Evolutionary conservation across 2,888 invertebrate species (phyloP).

Genomic region (Calliopum simillimum): DNA sequence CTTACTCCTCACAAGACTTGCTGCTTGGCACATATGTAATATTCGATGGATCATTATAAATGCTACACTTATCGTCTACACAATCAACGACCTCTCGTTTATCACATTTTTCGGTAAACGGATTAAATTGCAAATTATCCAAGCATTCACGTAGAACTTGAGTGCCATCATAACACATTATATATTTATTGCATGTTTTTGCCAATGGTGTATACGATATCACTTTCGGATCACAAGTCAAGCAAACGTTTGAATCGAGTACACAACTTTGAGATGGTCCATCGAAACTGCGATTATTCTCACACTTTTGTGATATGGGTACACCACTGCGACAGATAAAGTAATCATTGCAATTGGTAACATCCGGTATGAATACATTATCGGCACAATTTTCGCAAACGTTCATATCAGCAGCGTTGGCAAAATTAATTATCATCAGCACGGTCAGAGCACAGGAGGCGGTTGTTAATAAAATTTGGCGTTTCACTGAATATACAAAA

Average conservation of each 20-base stretch:
- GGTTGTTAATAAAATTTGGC: constrained; percentile 12
- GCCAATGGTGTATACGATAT: constrained; percentile 33
- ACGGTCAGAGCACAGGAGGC: constrained; percentile 9
- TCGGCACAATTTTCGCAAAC: constrained; percentile 46
- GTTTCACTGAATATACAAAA: constrained; percentile 26
- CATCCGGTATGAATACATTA: constrained; percentile 47
- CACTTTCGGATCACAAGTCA: constrained; percentile 32
- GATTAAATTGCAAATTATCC: constrained; percentile 50
- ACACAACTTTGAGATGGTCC: constrained; percentile 42
- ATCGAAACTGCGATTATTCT: constrained; percentile 41
- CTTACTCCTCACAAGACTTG: constrained; percentile 44
- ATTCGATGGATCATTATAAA: constrained; percentile 35
- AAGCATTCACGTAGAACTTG: constrained; percentile 45
- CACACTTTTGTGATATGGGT: constrained; percentile 42
- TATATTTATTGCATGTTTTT: constrained; percentile 50
- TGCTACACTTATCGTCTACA: constrained; percentile 46
- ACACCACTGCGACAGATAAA: constrained; percentile 39
- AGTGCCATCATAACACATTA: constrained; percentile 45
- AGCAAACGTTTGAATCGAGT: constrained; percentile 25
- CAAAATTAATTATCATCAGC: constrained; percentile 3
- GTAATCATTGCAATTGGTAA: constrained; percentile 45
- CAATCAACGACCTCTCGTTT: constrained; percentile 49
- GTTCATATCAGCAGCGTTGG: constrained; percentile 39
- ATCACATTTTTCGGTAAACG: constrained; percentile 47
- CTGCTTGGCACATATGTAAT: constrained; percentile 44